Base-by-base conservation (phyloP, 2,888 invertebrate genomes). In the Eilema depressum region DNA sequence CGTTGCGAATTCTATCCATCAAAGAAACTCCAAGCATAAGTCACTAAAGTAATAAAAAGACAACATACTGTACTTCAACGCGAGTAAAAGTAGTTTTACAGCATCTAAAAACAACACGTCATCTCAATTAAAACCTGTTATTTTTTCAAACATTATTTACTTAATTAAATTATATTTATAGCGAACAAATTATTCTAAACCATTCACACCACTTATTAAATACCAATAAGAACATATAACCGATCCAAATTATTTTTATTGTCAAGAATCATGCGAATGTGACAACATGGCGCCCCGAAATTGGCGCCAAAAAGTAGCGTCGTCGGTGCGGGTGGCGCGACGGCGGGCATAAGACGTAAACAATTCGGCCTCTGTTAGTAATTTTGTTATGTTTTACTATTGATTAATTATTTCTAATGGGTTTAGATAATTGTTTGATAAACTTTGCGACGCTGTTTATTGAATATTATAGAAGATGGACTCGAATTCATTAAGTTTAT, bases 231-330 rank as follows among this genome's bases (percentile, higher is more conserved):
- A 79, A 75, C 75, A 82, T 77, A 82, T 83, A 85, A 83, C 83
- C 73, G 76, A 85, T 88, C 83, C 85, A 85, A 92, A 92, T 91
- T 91, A 89, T 92, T 91, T 92, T 90, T 88, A 92, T 89, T 90
- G 89, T 89, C 90, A 87, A 88, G 88, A 89, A 91, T 90, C 89
- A 91, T 91, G 87, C 88, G 90, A 85, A 89, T 88, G 90, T 89
- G 88, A 86, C 88, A 89, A 89, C 83, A 88, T 89, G 92, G 92
- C 91, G 91, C 88, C 88, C 33, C 77, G 83, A 87, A 88, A 89
- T 91, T 88, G 91, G 91, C 91, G 92, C 92, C 92, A 89, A 90
- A 88, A 88, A 81, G 86, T 86, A 87, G 86, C 87, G 88, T 88
- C 87, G 76, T 73, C 76, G 81, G 74, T 81, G 81, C 80, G 25